Base-by-base conservation (phyloP, 1,140 invertebrate species). In the Philotrypesis tridentata region DNA sequence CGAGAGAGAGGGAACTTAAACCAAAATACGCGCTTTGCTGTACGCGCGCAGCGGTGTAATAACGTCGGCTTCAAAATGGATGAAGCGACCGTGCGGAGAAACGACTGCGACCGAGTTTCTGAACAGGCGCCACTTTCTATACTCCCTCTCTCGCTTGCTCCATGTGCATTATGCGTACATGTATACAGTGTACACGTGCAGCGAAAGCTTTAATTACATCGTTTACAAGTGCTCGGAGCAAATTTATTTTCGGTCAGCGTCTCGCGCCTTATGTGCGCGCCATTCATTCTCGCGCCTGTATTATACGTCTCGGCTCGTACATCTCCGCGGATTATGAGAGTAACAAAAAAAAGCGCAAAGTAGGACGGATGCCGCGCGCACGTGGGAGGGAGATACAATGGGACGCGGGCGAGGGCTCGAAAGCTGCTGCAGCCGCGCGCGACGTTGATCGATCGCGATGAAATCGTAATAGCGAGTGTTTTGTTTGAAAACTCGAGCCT, bases 61-160 rank as follows among this genome's bases (percentile, higher is more conserved):
- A 79, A 79, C 43, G 29, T 73, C 70, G 37, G 23, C n/a, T 48
- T 31, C 27, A 25, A 61, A 73, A 73, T 63, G 55, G 55, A 72
- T 70, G 48, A 61, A 55, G 67, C 27, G 25, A 25, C 9, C 43
- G 23, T 14, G 27, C 0, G 7, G 37, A n/a, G 61, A 48, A 65
- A 65, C 25, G 61, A 65, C 23, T 27, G 61, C 61, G 61, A 25
- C 61, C 61, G 25, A 65, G 23, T 70, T n/a, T 37, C 17, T 37
- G 17, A 55, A 55, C 48, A 14, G 7, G 48, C 17, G 48, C 17
- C 61, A 27, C 61, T 25, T 29, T 29, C 61, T 25, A 27, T 5
- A 21, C 48, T 63, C 25, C 14, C 25, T n/a, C 29, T 70, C 60
- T 61, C 60, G 12, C 60, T 29, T 9, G 33, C 33, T 37, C 33